Evolutionary conservation across 2,888 invertebrate species (phyloP).

Genomic region (Andrena flavipes): DNA sequence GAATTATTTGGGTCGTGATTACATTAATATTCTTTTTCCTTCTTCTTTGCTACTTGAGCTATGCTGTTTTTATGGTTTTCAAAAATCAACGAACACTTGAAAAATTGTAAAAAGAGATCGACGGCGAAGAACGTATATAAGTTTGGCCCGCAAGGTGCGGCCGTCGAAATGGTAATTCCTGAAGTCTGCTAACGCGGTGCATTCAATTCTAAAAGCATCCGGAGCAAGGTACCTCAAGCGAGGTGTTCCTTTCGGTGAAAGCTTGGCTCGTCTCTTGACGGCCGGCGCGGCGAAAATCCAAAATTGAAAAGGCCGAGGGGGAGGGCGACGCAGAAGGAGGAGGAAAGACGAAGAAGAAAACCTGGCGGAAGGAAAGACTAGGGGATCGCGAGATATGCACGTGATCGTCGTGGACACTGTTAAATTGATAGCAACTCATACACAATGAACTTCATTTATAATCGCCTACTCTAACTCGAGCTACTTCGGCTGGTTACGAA

Average conservation of each 20-base stretch:
- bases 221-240: not conserved
- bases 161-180: not conserved
- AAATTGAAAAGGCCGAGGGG: not conserved
- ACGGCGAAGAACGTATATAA: too few relatives aligned
- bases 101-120: too few relatives aligned
- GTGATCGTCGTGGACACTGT: conserved; percentile 74
- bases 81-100: not conserved
- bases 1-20: too few relatives aligned
- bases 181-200: not conserved
- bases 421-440: conserved; percentile 84
- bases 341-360: conserved; percentile 40
- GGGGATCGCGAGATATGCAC: conserved; percentile 70
- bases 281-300: not conserved
- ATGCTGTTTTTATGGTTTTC: not conserved
- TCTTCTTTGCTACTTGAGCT: too few relatives aligned
- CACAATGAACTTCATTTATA: conserved; percentile 83
- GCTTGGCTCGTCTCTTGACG: not conserved
- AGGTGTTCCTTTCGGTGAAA: not conserved
- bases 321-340: not conserved
- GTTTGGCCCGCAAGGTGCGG: too few relatives aligned
- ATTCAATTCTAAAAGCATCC: not conserved
- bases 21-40: too few relatives aligned
- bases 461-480: conserved; percentile 80
- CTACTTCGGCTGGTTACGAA: conserved; percentile 76
- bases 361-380: conserved; percentile 51